These are phyloP conservation scores for Pristionchus japonicus DNA, from an alignment of 2,888 invertebrate genomes.

Conservation along the genomic window DNA sequence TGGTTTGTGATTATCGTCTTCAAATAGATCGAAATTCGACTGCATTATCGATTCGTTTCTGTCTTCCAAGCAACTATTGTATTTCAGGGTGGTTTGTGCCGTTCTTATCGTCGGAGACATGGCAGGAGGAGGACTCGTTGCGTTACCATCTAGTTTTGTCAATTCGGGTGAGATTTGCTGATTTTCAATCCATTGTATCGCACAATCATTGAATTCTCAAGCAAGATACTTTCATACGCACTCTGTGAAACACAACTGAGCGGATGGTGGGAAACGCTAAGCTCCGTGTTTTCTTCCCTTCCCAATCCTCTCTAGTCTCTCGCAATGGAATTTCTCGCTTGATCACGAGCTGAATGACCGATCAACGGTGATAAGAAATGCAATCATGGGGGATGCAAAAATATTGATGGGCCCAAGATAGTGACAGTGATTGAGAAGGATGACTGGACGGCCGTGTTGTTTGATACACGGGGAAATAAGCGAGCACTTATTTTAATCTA, in stretches of 20 bases:
- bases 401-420: background rate
- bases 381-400: conserved; percentile 15
- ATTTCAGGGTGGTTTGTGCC: conserved; percentile 53
- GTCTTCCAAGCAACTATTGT: background rate
- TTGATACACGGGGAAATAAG: background rate
- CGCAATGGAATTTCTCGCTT: background rate
- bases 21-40: too few relatives aligned
- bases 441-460: background rate
- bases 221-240: too few relatives aligned
- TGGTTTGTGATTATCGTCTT: background rate
- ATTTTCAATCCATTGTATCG: too few relatives aligned
- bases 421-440: background rate
- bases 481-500: background rate
- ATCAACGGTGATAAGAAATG: background rate
- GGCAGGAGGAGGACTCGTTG: conserved; percentile 64
- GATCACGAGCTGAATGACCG: background rate
- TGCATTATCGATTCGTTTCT: too few relatives aligned
- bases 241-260: background rate
- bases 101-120: conserved; percentile 64
- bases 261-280: too few relatives aligned
- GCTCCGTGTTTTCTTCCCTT: background rate
- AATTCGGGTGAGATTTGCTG: conserved; percentile 52
- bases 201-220: too few relatives aligned
- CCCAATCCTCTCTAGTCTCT: conserved; percentile 17
- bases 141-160: conserved; percentile 57